phyloP scores from a whole-genome alignment of 2,888 invertebrate species.

The Graphium colonna region DNA sequence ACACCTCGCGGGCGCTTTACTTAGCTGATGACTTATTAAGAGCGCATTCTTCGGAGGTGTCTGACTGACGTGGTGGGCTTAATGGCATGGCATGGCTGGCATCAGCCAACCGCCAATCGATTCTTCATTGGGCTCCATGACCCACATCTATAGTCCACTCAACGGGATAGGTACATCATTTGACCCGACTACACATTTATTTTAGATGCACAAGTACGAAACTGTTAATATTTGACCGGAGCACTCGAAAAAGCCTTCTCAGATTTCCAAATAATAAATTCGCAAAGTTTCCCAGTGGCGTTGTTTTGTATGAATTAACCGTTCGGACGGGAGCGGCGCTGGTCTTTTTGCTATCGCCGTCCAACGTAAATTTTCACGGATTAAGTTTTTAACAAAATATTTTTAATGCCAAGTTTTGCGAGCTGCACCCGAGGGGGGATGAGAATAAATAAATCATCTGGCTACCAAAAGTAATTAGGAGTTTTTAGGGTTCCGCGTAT shows the following conservation, averaged over 20 bases:
- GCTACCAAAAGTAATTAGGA: constrained; percentile 1
- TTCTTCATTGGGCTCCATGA: not conserved
- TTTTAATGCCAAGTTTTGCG: constrained; percentile 11
- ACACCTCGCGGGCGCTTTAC: constrained; percentile 50
- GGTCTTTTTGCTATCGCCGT: not conserved
- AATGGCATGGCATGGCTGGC: constrained; percentile 60
- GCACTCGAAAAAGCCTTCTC: constrained; percentile 15
- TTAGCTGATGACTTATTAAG: constrained; percentile 81
- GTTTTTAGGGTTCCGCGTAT: not conserved
- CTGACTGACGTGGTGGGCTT: constrained; percentile 70
- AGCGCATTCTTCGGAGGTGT: constrained; percentile 78
- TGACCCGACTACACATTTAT: too few species aligned
- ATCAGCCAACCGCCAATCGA: constrained; percentile 29
- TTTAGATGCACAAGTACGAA: too few species aligned
- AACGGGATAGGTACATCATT: not conserved
- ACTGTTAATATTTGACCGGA: too few species aligned
- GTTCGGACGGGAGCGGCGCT: not conserved
- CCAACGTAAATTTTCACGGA: constrained; percentile 7
- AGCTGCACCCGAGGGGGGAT: not conserved
- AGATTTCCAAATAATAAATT: constrained; percentile 5
- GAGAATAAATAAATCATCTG: not conserved
- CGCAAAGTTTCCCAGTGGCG: constrained; percentile 7
- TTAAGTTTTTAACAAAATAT: constrained; percentile 17
- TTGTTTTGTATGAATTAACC: constrained; percentile 9
- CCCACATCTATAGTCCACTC: too few species aligned